Conservation (phyloP, 2,113 vertebrate genomes). For the Sorex araneus region DNA sequence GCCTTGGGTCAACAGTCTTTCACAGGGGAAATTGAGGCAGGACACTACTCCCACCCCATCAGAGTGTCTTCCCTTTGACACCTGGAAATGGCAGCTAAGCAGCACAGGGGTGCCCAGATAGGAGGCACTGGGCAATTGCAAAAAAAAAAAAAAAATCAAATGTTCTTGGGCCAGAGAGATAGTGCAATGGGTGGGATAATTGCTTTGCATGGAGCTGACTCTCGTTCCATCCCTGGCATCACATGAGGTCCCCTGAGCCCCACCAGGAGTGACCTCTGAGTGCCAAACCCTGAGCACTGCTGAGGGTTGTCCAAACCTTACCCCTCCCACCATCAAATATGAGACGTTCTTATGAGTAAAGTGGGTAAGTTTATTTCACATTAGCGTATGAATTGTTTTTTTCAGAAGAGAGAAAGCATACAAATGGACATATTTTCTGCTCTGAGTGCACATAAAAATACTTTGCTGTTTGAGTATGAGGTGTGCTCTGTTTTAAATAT, state of each 20-base stretch:
- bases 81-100: not conserved
- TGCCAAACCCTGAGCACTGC: too few species aligned
- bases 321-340: not conserved
- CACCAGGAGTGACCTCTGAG: too few species aligned
- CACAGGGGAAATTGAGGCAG: slow-evolving; percentile 56
- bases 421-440: slow-evolving; percentile 41
- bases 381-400: slow-evolving; percentile 17
- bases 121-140: not conserved
- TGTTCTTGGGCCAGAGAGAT: too few species aligned
- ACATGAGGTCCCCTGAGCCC: too few species aligned
- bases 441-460: slow-evolving; percentile 45
- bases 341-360: slow-evolving; percentile 41
- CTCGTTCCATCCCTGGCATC: too few species aligned
- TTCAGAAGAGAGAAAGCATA: slow-evolving; percentile 48
- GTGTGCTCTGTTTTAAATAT: slow-evolving; percentile 63
- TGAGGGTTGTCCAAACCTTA: too few species aligned
- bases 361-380: slow-evolving; percentile 21
- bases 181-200: too few species aligned
- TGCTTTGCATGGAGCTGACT: too few species aligned
- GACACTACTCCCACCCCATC: not conserved
- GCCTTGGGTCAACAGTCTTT: slow-evolving; percentile 6
- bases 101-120: not conserved
- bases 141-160: not conserved
- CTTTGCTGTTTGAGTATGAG: slow-evolving; percentile 21
- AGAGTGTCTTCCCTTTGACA: not conserved